Evolutionary conservation across 2,113 vertebrate genomes (phyloP).

Genomic region (Psittacula cyanocephala): DNA sequence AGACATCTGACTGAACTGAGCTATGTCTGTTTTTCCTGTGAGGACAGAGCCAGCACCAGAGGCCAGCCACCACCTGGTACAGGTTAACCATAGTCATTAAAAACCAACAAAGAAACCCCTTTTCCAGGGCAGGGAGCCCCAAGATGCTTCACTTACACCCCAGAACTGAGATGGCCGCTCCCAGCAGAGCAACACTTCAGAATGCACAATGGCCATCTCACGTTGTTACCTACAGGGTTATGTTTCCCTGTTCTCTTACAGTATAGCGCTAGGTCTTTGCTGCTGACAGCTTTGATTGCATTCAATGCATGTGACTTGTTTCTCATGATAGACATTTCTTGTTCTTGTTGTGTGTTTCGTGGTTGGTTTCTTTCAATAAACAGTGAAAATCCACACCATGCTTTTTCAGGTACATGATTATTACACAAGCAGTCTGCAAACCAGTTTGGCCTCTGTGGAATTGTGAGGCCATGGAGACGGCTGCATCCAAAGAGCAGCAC

Average conservation of each 20-base stretch:
- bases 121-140: neutral
- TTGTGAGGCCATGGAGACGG: fast-evolving
- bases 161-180: neutral
- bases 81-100: neutral
- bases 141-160: neutral
- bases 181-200: neutral
- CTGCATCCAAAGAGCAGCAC: neutral
- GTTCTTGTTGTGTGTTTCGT: neutral
- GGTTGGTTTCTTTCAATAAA: neutral
- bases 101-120: neutral
- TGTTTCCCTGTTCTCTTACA: neutral
- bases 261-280: neutral
- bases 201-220: neutral
- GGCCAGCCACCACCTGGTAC: neutral
- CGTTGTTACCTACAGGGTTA: neutral
- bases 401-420: neutral
- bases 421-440: neutral
- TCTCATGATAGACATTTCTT: neutral
- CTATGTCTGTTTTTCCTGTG: neutral
- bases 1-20: neutral
- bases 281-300: neutral
- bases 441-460: neutral
- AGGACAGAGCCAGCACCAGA: neutral
- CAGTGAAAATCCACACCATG: neutral
- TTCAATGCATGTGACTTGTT: neutral